Conservation (phyloP, 2,113 vertebrate species). For the Tringa solitaria region DNA sequence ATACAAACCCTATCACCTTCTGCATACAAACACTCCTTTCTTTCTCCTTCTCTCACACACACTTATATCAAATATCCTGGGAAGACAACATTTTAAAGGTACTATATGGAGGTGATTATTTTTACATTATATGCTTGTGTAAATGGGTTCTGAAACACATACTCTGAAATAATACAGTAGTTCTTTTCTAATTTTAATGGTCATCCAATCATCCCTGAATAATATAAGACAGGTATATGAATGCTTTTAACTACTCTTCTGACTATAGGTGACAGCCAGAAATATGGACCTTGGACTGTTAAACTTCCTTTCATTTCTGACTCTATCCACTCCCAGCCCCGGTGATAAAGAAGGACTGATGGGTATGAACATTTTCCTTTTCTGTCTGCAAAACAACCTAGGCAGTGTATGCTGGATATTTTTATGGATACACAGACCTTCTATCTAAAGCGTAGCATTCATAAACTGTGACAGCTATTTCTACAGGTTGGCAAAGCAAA, state of each 20-base stretch:
- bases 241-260: not conserved
- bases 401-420: not conserved
- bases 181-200: not conserved
- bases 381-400: not conserved
- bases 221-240: not conserved
- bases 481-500: slow-evolving; percentile 30
- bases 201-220: not conserved
- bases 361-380: not conserved
- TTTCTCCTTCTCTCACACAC: not conserved
- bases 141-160: not conserved
- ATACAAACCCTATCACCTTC: not conserved
- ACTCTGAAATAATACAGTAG: not conserved
- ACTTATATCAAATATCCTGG: not conserved
- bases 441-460: not conserved
- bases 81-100: not conserved
- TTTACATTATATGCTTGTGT: not conserved
- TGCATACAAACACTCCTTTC: not conserved
- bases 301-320: not conserved
- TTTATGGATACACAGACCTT: not conserved
- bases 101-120: not conserved
- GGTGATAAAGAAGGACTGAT: not conserved
- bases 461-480: not conserved
- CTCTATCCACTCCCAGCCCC: not conserved
- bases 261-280: not conserved
- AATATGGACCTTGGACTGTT: not conserved